A percentile compares a stretch with the other conserved stretches of the same genome.
phyloP scores from a whole-genome alignment of 2,888 invertebrate species.

The Tetramorium bicarinatum region DNA sequence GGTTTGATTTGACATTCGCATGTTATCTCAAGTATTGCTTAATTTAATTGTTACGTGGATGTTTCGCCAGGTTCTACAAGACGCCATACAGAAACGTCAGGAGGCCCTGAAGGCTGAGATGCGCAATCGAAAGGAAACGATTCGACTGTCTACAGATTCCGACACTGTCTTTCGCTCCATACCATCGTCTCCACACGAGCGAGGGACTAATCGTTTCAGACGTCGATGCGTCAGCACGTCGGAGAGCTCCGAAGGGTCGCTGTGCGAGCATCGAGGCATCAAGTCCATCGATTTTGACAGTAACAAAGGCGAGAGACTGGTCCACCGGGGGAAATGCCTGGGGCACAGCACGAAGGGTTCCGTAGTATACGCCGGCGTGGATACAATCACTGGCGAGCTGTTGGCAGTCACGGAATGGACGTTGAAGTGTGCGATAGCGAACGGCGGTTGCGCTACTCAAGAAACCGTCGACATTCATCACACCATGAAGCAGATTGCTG shows the following conservation, averaged over 20 bases:
- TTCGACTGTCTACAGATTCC: constrained; percentile 74
- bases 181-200: constrained; percentile 83
- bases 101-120: constrained; percentile 92
- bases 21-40: not conserved
- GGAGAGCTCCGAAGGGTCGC: constrained; percentile 87
- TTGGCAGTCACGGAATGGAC: constrained; percentile 93
- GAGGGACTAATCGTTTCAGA: constrained; percentile 80
- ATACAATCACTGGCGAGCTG: constrained; percentile 91
- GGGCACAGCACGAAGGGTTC: constrained; percentile 92
- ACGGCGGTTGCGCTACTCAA: constrained; percentile 59
- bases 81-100: constrained; percentile 93
- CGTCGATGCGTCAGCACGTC: constrained; percentile 87
- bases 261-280: constrained; percentile 88
- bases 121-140: constrained; percentile 86
- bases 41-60: constrained; percentile 23
- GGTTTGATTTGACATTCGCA: constrained; percentile 63
- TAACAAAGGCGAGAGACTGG: constrained; percentile 88
- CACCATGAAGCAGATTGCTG: constrained; percentile 88
- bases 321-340: constrained; percentile 92
- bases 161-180: constrained; percentile 78
- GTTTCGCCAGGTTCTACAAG: constrained; percentile 89
- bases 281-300: constrained; percentile 88
- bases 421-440: constrained; percentile 84
- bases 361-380: constrained; percentile 92
- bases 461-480: constrained; percentile 81